Evolutionary conservation across 2,113 vertebrate species (phyloP).

Genomic region (Nyctereutes procyonoides): DNA sequence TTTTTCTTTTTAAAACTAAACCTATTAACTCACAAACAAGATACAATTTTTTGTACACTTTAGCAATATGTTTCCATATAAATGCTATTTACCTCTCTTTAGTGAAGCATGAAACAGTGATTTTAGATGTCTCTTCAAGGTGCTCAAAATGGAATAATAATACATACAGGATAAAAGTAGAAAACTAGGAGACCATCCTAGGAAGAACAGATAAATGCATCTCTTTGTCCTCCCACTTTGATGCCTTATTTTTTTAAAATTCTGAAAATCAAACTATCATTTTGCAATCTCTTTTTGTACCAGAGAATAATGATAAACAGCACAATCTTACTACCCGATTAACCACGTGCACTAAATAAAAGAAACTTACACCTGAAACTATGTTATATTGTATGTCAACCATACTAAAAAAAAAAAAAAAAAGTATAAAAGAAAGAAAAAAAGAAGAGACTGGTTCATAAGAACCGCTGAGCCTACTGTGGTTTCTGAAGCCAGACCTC

Average conservation of each 20-base stretch:
- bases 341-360: background rate
- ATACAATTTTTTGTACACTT: background rate
- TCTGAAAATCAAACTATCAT: constrained; percentile 42
- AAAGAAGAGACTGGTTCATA: background rate
- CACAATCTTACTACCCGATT: background rate
- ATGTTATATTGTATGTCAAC: background rate
- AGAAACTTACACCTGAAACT: background rate
- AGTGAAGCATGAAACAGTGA: background rate
- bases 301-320: constrained; percentile 27
- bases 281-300: constrained; percentile 4
- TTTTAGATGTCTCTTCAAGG: background rate
- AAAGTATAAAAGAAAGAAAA: background rate
- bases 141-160: background rate
- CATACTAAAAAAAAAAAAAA: background rate
- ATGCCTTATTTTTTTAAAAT: constrained; percentile 11
- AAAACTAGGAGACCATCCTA: background rate
- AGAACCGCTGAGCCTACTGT: background rate
- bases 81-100: background rate
- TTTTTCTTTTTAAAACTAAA: constrained; percentile 56
- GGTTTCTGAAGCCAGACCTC: background rate
- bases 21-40: background rate
- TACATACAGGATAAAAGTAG: background rate
- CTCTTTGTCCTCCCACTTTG: background rate
- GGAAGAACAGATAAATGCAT: background rate
- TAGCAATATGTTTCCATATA: background rate